Percentiles rank a stretch among this genome's conserved stretches.
phyloP scores from a whole-genome alignment of 2,113 vertebrate species.

The Protobothrops flavoviridis region DNA sequence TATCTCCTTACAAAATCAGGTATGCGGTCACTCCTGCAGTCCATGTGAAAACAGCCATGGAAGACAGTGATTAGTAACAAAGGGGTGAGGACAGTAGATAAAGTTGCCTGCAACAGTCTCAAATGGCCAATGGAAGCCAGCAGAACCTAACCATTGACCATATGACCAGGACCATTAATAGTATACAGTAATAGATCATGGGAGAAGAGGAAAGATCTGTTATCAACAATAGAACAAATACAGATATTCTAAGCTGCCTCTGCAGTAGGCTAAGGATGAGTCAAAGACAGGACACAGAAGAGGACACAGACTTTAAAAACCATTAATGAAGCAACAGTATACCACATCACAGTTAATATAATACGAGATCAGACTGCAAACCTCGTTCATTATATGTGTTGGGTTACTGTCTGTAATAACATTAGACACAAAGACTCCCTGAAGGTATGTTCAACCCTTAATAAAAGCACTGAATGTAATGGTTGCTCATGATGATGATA shows the following conservation, averaged over 20 bases:
- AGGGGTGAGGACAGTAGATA: background rate
- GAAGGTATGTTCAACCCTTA: background rate
- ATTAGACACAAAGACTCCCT: background rate
- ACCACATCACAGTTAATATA: background rate
- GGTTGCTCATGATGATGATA: background rate
- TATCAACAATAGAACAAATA: background rate
- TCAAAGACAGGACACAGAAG: background rate
- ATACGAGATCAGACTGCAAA: background rate
- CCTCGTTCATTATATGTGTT: background rate
- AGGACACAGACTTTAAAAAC: background rate
- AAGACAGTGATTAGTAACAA: background rate
- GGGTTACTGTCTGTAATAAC: background rate
- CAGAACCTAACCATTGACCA: background rate
- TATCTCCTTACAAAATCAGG: background rate
- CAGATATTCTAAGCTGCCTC: background rate
- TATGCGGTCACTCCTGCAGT: too few species aligned
- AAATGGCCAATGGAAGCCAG: background rate
- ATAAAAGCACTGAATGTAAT: background rate
- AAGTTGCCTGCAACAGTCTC: background rate
- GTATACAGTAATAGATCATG: background rate
- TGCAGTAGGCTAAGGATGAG: background rate
- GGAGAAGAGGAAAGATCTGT: background rate
- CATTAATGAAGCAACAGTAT: background rate
- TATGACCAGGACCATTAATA: background rate
- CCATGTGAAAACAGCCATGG: background rate